Conservation (phyloP, 2,797 vertebrate species). For the Pyrocephalus nanus region DNA sequence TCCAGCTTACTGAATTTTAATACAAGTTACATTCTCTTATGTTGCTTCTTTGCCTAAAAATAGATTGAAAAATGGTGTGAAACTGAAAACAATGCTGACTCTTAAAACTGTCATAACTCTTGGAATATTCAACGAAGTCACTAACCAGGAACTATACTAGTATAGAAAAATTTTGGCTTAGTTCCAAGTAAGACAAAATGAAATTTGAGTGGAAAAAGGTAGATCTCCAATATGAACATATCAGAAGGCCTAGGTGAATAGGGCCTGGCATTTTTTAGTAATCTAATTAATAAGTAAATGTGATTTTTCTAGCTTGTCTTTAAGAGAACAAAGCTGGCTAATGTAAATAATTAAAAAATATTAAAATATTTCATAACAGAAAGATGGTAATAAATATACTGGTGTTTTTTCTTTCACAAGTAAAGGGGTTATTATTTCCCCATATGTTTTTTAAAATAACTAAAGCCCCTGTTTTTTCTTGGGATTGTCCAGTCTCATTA, state of each 20-base stretch:
- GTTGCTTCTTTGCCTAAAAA: background rate
- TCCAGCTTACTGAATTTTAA: background rate
- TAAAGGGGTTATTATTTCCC: background rate
- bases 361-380: background rate
- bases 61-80: background rate
- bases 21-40: background rate
- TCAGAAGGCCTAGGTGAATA: background rate
- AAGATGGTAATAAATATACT: background rate
- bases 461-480: background rate
- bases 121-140: background rate
- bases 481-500: background rate
- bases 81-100: background rate
- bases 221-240: background rate
- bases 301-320: background rate
- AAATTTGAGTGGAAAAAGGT: background rate
- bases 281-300: background rate
- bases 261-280: background rate
- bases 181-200: background rate
- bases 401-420: background rate
- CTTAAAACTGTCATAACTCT: background rate
- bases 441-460: background rate
- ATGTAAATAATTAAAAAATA: background rate
- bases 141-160: background rate
- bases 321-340: background rate
- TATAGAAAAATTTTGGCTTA: background rate